Conservation (phyloP, 2,888 invertebrate species). For the Noctua comes region DNA sequence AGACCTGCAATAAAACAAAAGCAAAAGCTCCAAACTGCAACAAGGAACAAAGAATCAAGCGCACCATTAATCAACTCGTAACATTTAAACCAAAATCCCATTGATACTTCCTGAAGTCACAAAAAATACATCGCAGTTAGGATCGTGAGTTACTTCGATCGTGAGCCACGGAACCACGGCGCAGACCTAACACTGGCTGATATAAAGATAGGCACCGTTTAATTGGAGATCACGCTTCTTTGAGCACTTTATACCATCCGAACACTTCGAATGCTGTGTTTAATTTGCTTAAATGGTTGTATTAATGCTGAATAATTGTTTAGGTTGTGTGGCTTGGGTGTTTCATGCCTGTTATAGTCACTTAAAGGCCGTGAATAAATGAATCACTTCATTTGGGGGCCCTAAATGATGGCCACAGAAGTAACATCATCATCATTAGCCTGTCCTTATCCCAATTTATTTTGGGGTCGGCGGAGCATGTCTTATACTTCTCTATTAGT, state of each 20-base stretch:
- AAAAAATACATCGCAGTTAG: constrained; percentile 55
- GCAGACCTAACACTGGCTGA: constrained; percentile 62
- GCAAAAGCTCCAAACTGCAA: not conserved
- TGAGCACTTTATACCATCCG: constrained; percentile 60
- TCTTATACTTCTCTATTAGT: not conserved
- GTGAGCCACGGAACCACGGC: constrained; percentile 63
- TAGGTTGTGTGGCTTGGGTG: constrained; percentile 10
- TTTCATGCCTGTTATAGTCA: constrained; percentile 11
- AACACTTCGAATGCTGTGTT: constrained; percentile 55
- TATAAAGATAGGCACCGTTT: constrained; percentile 62
- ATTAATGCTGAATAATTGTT: constrained; percentile 18
- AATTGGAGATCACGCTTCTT: constrained; percentile 67
- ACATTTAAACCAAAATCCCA: constrained; percentile 1
- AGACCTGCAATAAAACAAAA: constrained; percentile 10
- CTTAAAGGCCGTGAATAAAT: not conserved
- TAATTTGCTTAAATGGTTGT: constrained; percentile 53
- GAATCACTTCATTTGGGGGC: not conserved
- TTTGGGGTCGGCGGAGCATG: not conserved
- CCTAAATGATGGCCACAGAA: not conserved
- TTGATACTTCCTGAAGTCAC: constrained; percentile 53
- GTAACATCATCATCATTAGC: too few relatives aligned
- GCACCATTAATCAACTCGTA: constrained; percentile 16
- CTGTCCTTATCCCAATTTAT: not conserved
- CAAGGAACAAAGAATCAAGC: constrained; percentile 20
- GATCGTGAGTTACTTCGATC: constrained; percentile 63